These are phyloP conservation scores for Agonopterix heracliana DNA, from an alignment of 2,888 invertebrate species.

Conservation along the genomic window DNA sequence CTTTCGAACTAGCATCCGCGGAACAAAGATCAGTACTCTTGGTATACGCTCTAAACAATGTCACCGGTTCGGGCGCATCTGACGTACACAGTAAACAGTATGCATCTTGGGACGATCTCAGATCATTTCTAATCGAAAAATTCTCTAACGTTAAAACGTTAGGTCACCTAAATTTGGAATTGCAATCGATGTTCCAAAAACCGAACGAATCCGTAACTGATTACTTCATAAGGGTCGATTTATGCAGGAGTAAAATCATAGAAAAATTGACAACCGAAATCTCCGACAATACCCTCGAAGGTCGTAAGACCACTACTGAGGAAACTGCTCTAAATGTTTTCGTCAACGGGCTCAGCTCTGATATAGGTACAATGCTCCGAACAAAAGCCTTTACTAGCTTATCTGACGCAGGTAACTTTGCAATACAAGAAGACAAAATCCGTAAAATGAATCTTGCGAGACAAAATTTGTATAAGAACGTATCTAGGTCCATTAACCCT, in stretches of 20 bases:
- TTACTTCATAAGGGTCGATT: slow-evolving; percentile 22
- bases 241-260: slow-evolving; percentile 13
- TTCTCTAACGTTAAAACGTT: slow-evolving; percentile 22
- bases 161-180: slow-evolving; percentile 18
- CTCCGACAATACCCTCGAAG: too few relatives aligned
- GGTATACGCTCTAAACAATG: slow-evolving; percentile 11
- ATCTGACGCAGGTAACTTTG: slow-evolving; percentile 19
- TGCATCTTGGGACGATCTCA: slow-evolving; percentile 6
- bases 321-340: slow-evolving; percentile 24
- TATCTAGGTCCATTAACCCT: not conserved
- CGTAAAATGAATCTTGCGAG: slow-evolving; percentile 16
- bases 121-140: slow-evolving; percentile 19
- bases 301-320: slow-evolving; percentile 7
- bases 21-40: slow-evolving; percentile 5
- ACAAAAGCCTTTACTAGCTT: slow-evolving; percentile 15
- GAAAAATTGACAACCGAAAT: slow-evolving; percentile 9
- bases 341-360: slow-evolving; percentile 21
- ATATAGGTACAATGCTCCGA: slow-evolving; percentile 22
- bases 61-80: slow-evolving; percentile 11
- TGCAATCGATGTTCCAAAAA: slow-evolving; percentile 25
- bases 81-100: slow-evolving; percentile 11
- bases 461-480: slow-evolving; percentile 4
- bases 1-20: slow-evolving; percentile 7
- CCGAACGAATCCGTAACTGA: slow-evolving; percentile 20
- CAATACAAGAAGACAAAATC: slow-evolving; percentile 21